These are phyloP conservation scores for Anarsia innoxiella DNA, from an alignment of 2,888 invertebrate species.

Conservation along the genomic window DNA sequence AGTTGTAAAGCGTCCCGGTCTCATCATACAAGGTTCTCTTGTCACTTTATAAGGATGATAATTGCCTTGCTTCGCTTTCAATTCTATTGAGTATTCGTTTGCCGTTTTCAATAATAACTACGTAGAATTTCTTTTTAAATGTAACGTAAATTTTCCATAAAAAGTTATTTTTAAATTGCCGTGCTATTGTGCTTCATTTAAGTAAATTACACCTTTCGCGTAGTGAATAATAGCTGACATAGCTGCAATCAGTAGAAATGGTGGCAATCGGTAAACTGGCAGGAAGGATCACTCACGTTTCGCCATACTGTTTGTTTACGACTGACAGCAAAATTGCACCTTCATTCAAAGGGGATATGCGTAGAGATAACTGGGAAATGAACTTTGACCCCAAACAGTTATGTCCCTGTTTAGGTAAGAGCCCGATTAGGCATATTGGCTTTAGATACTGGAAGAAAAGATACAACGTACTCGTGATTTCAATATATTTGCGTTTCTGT, in stretches of 20 bases:
- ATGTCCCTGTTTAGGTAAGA: constrained; percentile 10
- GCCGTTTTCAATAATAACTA: too few relatives aligned
- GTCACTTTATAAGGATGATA: too few relatives aligned
- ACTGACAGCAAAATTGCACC: constrained; percentile 36
- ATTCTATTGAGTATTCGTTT: too few relatives aligned
- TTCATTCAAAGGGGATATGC: constrained; percentile 10
- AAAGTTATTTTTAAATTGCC: constrained; percentile 22
- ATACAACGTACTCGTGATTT: too few relatives aligned
- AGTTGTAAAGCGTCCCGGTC: too few relatives aligned
- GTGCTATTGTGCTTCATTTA: constrained; percentile 22
- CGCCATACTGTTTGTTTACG: constrained; percentile 26
- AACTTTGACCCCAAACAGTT: constrained; percentile 9
- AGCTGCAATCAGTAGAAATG: constrained; percentile 23
- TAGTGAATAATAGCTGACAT: constrained; percentile 10
- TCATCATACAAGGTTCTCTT: too few relatives aligned
- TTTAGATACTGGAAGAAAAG: too few relatives aligned
- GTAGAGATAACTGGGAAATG: constrained; percentile 7
- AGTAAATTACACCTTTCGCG: constrained; percentile 28
- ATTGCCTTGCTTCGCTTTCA: too few relatives aligned
- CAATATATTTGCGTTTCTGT: too few relatives aligned
- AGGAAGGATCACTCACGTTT: constrained; percentile 29
- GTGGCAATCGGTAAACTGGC: constrained; percentile 21
- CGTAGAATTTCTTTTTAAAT: too few relatives aligned
- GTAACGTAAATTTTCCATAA: too few relatives aligned
- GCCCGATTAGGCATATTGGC: constrained; percentile 10